These are phyloP conservation scores for Synaphobranchus kaupii DNA, from an alignment of 2,797 vertebrate genomes.

Conservation along the genomic window DNA sequence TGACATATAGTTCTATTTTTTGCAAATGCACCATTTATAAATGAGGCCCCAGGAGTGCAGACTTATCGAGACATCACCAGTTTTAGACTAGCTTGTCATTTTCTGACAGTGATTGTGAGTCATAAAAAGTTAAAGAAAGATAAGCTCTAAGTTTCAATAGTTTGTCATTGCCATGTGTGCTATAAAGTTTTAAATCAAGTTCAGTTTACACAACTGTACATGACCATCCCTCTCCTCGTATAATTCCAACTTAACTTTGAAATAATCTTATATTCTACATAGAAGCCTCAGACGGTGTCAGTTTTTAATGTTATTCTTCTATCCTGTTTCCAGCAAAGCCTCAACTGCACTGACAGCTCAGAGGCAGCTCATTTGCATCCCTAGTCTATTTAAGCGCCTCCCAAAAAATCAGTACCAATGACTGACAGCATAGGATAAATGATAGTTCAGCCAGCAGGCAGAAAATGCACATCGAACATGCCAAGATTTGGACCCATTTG, in stretches of 20 bases:
- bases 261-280: constrained; percentile 1
- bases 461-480: neutral
- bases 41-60: too few species aligned
- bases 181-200: neutral
- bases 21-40: too few species aligned
- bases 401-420: neutral
- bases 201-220: neutral
- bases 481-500: neutral
- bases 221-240: neutral
- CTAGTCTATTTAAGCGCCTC: neutral
- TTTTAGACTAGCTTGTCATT: too few species aligned
- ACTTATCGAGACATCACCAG: too few species aligned
- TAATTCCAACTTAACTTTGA: neutral
- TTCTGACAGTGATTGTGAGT: too few species aligned
- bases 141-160: too few species aligned
- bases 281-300: neutral
- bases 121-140: too few species aligned
- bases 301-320: neutral
- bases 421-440: neutral
- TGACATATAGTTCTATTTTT: too few species aligned
- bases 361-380: neutral
- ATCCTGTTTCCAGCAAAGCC: neutral
- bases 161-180: too few species aligned
- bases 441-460: neutral
- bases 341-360: neutral